phyloP scores from a whole-genome alignment of 30 jellyfish, hydroid and myxozoan genomes.

The Chironex yamaguchii region DNA sequence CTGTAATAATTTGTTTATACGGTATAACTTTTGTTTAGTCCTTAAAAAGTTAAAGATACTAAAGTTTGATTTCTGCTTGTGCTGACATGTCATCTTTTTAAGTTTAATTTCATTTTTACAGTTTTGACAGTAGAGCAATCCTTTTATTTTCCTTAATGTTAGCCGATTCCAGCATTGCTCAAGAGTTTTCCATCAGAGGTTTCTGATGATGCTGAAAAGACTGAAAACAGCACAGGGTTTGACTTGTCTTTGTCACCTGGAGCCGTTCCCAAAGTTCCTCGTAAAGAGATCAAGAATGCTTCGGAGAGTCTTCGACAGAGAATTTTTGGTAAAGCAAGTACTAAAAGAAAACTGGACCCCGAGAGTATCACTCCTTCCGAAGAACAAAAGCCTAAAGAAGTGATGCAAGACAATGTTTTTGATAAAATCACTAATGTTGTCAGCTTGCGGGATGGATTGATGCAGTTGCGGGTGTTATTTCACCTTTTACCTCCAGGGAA shows the following conservation, averaged over 20 bases:
- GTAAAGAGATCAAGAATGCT: not conserved
- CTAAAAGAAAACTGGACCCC: not conserved
- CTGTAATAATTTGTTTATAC: too few species aligned
- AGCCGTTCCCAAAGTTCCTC: not conserved
- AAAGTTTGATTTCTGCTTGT: too few species aligned
- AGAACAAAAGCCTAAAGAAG: not conserved
- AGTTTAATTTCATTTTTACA: too few species aligned
- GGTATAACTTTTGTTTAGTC: too few species aligned
- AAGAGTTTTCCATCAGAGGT: not conserved
- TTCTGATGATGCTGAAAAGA: not conserved
- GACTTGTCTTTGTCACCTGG: not conserved
- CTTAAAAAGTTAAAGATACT: too few species aligned
- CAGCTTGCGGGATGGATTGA: conserved; percentile 81
- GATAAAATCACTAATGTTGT: conserved; percentile 53
- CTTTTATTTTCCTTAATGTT: too few species aligned
- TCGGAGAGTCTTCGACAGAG: not conserved
- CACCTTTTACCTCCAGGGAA: conserved; percentile 79
- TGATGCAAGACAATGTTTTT: not conserved
- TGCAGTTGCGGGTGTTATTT: conserved; percentile 68
- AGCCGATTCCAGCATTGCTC: not conserved
- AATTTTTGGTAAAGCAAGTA: not conserved
- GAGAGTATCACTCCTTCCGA: not conserved
- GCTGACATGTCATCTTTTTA: too few species aligned
- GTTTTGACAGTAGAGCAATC: too few species aligned
- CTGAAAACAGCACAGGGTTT: not conserved